A percentile compares a stretch with the other conserved stretches of the same genome.
Evolutionary conservation across 1,140 invertebrate genomes (phyloP).

Genomic region (Hyposmocoma kahamanoa): DNA sequence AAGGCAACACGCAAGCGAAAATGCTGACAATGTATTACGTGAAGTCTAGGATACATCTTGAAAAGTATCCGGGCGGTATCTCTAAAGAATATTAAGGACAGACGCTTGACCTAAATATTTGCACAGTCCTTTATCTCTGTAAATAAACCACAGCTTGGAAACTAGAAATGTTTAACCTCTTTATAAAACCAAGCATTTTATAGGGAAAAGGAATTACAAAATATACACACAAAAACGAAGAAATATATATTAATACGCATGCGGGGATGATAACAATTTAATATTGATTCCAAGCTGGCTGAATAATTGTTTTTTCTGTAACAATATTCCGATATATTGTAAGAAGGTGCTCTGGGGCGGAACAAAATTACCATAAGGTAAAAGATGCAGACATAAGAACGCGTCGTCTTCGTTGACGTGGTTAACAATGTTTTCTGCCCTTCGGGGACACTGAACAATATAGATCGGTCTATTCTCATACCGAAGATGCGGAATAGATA

Average conservation of each 20-base stretch:
- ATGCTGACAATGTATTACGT: too few relatives aligned
- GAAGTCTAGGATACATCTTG: too few relatives aligned
- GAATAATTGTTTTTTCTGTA: slow-evolving; percentile 7
- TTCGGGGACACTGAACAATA: slow-evolving; percentile 14
- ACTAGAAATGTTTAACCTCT: too few relatives aligned
- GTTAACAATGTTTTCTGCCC: slow-evolving; percentile 8
- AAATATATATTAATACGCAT: background rate
- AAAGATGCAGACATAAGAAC: slow-evolving; percentile 11
- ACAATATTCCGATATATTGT: slow-evolving; percentile 7
- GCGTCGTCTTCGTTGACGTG: slow-evolving; percentile 14
- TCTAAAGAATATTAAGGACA: too few relatives aligned
- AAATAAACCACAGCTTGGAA: too few relatives aligned
- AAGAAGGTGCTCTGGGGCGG: slow-evolving; percentile 1
- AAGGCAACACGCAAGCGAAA: too few relatives aligned
- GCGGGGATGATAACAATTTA: background rate
- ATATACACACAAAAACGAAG: slow-evolving; percentile 41
- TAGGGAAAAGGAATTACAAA: slow-evolving; percentile 38
- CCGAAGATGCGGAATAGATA: slow-evolving; percentile 21
- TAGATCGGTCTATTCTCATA: slow-evolving; percentile 14
- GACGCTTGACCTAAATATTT: too few relatives aligned
- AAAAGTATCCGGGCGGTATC: too few relatives aligned
- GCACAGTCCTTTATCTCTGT: too few relatives aligned
- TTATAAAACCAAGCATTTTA: slow-evolving; percentile 37
- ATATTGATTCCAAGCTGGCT: background rate
- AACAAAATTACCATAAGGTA: slow-evolving; percentile 20